phyloP scores from a whole-genome alignment of 1,140 invertebrate genomes.

The Drosophila lowei region DNA sequence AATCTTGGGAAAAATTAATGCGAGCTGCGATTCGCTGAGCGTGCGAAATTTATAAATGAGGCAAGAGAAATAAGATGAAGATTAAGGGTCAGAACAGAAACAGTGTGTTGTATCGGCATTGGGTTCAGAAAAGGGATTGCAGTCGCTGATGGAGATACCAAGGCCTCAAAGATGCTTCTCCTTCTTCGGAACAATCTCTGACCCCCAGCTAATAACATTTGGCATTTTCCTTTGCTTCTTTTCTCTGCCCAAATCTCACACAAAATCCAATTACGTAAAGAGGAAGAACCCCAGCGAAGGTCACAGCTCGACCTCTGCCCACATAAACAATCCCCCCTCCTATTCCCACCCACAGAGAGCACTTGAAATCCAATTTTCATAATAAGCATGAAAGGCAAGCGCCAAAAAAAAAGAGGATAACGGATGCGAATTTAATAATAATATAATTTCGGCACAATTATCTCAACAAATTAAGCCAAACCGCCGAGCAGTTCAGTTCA shows the following conservation, averaged over 20 bases:
- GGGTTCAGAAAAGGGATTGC: constrained; percentile 41
- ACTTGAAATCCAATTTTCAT: constrained; percentile 79
- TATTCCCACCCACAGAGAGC: constrained; percentile 26
- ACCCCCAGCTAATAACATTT: constrained; percentile 60
- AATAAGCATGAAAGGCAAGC: constrained; percentile 52
- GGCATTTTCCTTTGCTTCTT: constrained; percentile 35
- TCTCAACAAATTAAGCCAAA: constrained; percentile 80
- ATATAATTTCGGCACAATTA: constrained; percentile 79
- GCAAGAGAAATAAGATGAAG: background rate
- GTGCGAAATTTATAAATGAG: constrained; percentile 46
- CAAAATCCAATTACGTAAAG: constrained; percentile 77
- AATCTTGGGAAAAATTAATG: constrained; percentile 26
- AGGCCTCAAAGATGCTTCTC: constrained; percentile 9
- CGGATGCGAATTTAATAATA: constrained; percentile 77
- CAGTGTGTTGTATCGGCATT: background rate
- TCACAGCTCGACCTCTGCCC: constrained; percentile 54
- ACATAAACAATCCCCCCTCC: background rate
- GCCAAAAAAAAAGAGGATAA: constrained; percentile 40
- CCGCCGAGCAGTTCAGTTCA: constrained; percentile 62
- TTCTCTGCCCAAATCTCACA: constrained; percentile 51
- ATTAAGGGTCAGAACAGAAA: background rate
- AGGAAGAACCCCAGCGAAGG: constrained; percentile 59
- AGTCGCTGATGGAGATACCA: constrained; percentile 20
- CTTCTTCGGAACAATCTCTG: constrained; percentile 14
- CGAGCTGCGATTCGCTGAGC: constrained; percentile 30